These are phyloP conservation scores for Sebastes trivittatus DNA, from an alignment of 2,797 vertebrate species.

Conservation along the genomic window DNA sequence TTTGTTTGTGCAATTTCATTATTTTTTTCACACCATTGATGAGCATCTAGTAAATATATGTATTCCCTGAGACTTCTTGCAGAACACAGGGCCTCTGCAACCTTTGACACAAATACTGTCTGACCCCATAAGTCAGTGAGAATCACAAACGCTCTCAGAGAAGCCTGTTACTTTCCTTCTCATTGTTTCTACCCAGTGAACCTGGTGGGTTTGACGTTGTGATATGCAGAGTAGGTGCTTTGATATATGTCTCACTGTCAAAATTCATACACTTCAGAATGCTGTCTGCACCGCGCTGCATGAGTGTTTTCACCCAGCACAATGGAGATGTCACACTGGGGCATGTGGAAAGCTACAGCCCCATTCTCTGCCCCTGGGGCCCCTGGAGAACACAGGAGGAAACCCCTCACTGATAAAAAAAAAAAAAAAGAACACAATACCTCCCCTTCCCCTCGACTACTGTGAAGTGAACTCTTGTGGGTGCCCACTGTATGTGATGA, in stretches of 20 bases:
- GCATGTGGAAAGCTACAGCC: conserved; percentile 61
- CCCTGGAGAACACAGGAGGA: conserved; percentile 63
- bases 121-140: conserved; percentile 29
- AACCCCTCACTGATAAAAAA: conserved; percentile 57
- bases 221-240: conserved; percentile 63
- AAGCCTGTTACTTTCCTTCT: conserved; percentile 27
- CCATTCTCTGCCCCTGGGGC: conserved; percentile 50
- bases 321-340: conserved; percentile 72
- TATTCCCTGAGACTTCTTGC: background rate
- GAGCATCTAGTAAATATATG: background rate
- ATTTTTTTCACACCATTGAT: background rate
- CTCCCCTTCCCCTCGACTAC: conserved; percentile 38
- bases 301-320: conserved; percentile 61
- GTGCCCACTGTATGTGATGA: conserved; percentile 51
- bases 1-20: background rate
- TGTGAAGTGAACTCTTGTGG: conserved; percentile 56
- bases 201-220: conserved; percentile 20
- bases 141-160: conserved; percentile 25
- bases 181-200: conserved; percentile 60
- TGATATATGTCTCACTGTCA: conserved; percentile 74
- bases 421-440: conserved; percentile 47
- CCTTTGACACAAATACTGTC: conserved; percentile 56
- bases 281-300: conserved; percentile 43
- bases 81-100: background rate
- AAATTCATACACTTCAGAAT: conserved; percentile 55